Percentiles rank a stretch among this genome's conserved stretches.
phyloP scores from a whole-genome alignment of 2,113 vertebrate species.

The Phyllostomus discolor region DNA sequence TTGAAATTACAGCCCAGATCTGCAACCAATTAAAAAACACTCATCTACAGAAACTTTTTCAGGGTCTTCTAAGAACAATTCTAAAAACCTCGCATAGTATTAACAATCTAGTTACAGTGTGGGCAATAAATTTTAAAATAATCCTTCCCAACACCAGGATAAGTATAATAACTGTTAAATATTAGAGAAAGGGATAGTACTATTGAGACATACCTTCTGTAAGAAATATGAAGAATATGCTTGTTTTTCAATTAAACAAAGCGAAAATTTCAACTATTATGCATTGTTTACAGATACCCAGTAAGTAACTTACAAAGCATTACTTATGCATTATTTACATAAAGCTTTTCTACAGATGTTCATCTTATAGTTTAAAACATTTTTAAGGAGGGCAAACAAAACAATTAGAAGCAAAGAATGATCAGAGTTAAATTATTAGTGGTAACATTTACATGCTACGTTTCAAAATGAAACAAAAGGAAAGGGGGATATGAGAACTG shows the following conservation, averaged over 20 bases:
- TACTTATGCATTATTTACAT: background rate
- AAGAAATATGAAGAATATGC: background rate
- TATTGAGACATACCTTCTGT: background rate
- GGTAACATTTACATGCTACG: background rate
- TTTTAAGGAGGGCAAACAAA: constrained; percentile 20
- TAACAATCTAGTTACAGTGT: background rate
- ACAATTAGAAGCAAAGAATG: background rate
- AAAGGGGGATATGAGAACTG: background rate
- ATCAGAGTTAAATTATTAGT: background rate
- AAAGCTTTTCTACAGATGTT: constrained; percentile 18
- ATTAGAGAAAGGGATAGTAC: background rate
- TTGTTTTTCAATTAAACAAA: constrained; percentile 22
- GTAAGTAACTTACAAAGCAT: background rate
- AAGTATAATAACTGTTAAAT: background rate
- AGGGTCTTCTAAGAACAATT: background rate
- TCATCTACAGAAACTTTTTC: background rate
- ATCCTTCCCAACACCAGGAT: background rate
- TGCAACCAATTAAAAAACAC: constrained; percentile 21
- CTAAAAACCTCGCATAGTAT: background rate
- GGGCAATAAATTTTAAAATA: background rate
- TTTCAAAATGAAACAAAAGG: constrained; percentile 13
- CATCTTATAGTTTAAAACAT: constrained; percentile 15
- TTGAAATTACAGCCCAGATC: constrained; percentile 7
- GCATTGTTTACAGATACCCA: background rate
- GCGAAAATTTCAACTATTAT: background rate